Evolutionary conservation across 2,797 vertebrate species (phyloP).

Genomic region (Dicrostonyx torquatus): DNA sequence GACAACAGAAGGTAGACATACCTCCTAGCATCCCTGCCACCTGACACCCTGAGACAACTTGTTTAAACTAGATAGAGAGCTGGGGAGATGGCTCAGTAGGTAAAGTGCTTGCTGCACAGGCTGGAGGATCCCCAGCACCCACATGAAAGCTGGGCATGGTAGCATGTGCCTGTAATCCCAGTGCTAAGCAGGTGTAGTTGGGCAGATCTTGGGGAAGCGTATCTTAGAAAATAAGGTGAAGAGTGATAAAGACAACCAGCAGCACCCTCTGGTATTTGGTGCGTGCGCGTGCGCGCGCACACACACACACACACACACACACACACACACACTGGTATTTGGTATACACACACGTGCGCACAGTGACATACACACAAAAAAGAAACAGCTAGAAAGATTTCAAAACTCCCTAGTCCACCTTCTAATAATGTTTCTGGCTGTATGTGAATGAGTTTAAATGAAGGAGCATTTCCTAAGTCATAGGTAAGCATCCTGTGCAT

Average conservation of each 20-base stretch:
- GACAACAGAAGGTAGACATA: not conserved
- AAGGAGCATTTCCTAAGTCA: not conserved
- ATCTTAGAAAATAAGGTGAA: not conserved
- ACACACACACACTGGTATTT: not conserved
- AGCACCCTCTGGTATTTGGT: not conserved
- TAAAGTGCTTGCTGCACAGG: not conserved
- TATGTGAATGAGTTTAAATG: no score
- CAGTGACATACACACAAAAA: not conserved
- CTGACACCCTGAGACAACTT: not conserved
- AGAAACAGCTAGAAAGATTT: not conserved
- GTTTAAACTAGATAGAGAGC: not conserved
- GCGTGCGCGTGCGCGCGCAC: fast-evolving
- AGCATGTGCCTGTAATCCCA: not conserved
- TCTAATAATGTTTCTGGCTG: fast-evolving
- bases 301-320: no score
- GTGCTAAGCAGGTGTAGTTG: not conserved
- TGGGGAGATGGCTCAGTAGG: not conserved
- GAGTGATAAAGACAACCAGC: not conserved
- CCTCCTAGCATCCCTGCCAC: not conserved
- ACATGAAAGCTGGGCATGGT: not conserved
- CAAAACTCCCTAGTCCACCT: not conserved
- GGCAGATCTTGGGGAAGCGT: not conserved
- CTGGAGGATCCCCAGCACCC: not conserved
- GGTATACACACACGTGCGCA: not conserved
- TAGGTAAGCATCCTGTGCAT: not conserved